Conservation (phyloP, 1,140 invertebrate genomes). For the Asobara japonica region DNA sequence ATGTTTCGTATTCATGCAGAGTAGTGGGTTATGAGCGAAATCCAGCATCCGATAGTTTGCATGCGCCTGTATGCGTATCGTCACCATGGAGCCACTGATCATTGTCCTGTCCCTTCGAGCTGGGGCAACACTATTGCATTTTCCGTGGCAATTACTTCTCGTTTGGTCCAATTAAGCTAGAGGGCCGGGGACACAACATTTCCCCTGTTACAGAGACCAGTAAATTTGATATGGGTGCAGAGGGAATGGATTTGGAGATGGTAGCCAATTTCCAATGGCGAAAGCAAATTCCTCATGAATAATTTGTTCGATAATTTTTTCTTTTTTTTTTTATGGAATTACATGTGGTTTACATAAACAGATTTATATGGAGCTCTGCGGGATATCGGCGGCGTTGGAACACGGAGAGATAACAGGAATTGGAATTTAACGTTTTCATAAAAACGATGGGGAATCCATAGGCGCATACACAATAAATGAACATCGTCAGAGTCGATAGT, state of each 20-base stretch:
- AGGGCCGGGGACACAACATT: conserved; percentile 1
- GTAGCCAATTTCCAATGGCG: too few relatives aligned
- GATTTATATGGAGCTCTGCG: too few relatives aligned
- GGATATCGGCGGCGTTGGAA: too few relatives aligned
- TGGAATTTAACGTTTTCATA: too few relatives aligned
- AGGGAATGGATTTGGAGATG: conserved; percentile 1
- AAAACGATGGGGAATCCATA: too few relatives aligned
- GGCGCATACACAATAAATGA: too few relatives aligned
- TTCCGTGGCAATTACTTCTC: conserved; percentile 57
- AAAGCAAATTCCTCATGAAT: too few relatives aligned
- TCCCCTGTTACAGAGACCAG: not conserved
- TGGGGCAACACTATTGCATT: conserved; percentile 26
- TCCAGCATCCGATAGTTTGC: not conserved
- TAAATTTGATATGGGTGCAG: conserved; percentile 3
- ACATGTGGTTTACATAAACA: too few relatives aligned
- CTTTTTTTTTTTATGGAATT: too few relatives aligned
- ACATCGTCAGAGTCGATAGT: too few relatives aligned
- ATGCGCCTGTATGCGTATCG: not conserved
- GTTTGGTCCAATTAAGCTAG: conserved; percentile 58
- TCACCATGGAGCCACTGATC: conserved; percentile 10
- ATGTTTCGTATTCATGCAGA: not conserved
- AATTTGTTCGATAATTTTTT: not conserved
- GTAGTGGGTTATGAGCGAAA: not conserved
- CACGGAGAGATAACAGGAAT: too few relatives aligned
- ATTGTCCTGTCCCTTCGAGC: conserved; percentile 10